Evolutionary conservation across 1,140 invertebrate species (phyloP), one percentile per base, ranked within the genome.

Genomic region (Onthophagus taurus): DNA sequence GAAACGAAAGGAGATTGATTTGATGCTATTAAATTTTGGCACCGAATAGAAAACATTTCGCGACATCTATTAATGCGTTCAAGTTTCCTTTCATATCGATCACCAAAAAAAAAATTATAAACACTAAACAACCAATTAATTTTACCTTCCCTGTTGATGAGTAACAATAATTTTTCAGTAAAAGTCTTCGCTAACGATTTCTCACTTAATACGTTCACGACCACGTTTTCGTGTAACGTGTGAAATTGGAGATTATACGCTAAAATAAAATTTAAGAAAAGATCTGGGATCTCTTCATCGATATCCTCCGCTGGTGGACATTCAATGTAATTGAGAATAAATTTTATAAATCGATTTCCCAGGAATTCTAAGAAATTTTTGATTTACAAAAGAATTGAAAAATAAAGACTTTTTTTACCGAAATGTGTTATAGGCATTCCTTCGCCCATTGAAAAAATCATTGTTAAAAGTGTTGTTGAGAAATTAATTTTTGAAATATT

Each of bases 231-330:
- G 7, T 70, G 64, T 12, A 66, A 59, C 37, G 70, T 69, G 2
- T 68, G 61, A 57, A 91, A 90, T 61, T 95, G 90, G 12, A 94
- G 69, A 69, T 94, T 94, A 58, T 87, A 91, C 0, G 89, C 82
- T 13, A 94, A 69, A 31, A 94, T 72, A 13, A 93, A 63, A 43
- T 81, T 83, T n/a, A 91, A 69, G 54, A 91, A 86, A 43, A 83
- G 63, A 60, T 93, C 88, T 0, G 82, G 78, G 31, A 90, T 79
- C 47, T 82, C 73, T 58, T 91, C 87, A 44, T 86, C 82, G 31
- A 79, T 69, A 50, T 84, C 83, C 16, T 78, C 78, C 44, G 82
- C 78, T 2, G 80, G 77, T 13, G 82, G 82, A 46, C 76, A 75
- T 65, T 92, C 89, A 46, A 93, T 85, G 36, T 82, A 68, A 48